Evolutionary conservation across 2,888 invertebrate species (phyloP), one percentile per base, ranked within the genome.

Genomic region (Eurytoma adleriae): DNA sequence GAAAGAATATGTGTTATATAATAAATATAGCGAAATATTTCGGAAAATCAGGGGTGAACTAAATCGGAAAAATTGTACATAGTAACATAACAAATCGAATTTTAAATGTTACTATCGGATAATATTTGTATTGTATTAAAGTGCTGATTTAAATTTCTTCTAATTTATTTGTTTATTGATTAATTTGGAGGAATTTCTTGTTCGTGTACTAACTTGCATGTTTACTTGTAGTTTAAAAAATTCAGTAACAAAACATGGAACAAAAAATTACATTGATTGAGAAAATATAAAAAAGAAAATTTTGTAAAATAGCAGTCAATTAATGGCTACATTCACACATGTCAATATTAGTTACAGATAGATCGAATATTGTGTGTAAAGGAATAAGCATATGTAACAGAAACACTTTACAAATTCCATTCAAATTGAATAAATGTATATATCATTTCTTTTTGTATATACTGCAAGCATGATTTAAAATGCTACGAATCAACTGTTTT

Each of bases 1-100:
- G 40, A 57, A 68, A 40, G 40, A 16, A 74, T 50, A 20, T 16
- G 20, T 74, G 52, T 74, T 69, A 64, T 57, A 79, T 74, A 69
- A 79, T 78, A 70, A 52, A 64, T 40, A 69, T 64, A 61, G 59
- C 18, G 40, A 54, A 59, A 54, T 57, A 57, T 3, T 69, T 10
- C 20, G 18, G 64, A 71, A 74, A 75, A 40, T 64, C 48, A 73
- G 62, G 61, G 69, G 24, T 18, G 68, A 59, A 71, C 52, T 62
- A 48, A 40, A 10, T 10, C 40, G 40, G 10, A 40, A 7, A 72
- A 2, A 64, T 69, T 80, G 73, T 77, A 69, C 62, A 80, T 75
- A 80, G 66, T 67, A 67, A 61, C 56, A 56, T 62, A 48, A 57
- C 16, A 61, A 30, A 18, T 66, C 20, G 2, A 24, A 2, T 20